These are phyloP conservation scores for Boloria euphrosyne DNA, from an alignment of 2,888 invertebrate genomes.

Conservation along the genomic window DNA sequence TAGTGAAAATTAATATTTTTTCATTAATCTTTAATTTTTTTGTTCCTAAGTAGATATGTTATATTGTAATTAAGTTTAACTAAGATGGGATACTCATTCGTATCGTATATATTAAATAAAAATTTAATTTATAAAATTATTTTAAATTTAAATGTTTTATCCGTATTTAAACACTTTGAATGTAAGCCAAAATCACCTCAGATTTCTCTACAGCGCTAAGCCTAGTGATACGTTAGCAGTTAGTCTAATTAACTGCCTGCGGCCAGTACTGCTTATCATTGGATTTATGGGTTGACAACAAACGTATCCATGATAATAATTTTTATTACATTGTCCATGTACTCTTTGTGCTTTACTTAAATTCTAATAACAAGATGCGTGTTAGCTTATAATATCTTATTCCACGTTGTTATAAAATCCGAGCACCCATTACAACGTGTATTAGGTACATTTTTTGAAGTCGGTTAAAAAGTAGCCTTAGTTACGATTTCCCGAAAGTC, in stretches of 20 bases:
- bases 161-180: constrained; percentile 12
- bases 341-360: neutral
- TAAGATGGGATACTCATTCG: too few relatives aligned
- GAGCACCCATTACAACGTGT: too few relatives aligned
- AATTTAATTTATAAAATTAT: neutral
- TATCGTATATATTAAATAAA: too few relatives aligned
- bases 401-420: too few relatives aligned
- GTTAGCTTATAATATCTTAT: too few relatives aligned
- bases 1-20: too few relatives aligned
- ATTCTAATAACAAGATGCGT: neutral
- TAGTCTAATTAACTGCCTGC: constrained; percentile 17
- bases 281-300: constrained; percentile 7
- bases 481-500: too few relatives aligned
- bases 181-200: constrained; percentile 13
- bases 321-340: neutral
- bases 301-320: neutral
- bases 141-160: neutral
- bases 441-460: too few relatives aligned
- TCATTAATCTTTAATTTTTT: too few relatives aligned
- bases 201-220: constrained; percentile 7
- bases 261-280: constrained; percentile 12
- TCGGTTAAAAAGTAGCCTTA: too few relatives aligned
- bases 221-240: constrained; percentile 19
- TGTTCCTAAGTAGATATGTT: too few relatives aligned
- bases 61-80: too few relatives aligned